A percentile compares a stretch with the other conserved stretches of the same genome.
phyloP scores from a whole-genome alignment of 2,888 invertebrate genomes.

The Lumbricus terrestris region DNA sequence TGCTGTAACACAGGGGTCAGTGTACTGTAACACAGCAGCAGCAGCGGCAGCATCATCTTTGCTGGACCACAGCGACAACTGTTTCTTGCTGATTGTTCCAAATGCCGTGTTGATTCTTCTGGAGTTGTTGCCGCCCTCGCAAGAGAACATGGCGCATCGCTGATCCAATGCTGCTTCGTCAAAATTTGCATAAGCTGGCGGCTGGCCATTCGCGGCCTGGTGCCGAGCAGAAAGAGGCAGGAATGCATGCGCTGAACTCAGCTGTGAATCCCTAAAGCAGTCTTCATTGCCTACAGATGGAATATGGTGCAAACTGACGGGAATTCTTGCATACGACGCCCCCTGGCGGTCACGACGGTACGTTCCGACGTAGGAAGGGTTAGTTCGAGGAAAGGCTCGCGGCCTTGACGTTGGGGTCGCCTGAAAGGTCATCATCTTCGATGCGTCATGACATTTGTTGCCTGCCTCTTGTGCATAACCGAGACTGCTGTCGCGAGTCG shows the following conservation, averaged over 20 bases:
- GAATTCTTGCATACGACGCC: background rate
- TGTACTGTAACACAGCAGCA: background rate
- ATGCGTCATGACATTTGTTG: background rate
- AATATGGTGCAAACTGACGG: background rate
- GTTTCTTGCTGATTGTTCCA: constrained; percentile 11
- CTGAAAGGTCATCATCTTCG: background rate
- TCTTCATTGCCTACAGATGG: background rate
- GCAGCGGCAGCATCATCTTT: background rate
- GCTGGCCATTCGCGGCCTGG: background rate
- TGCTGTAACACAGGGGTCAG: background rate
- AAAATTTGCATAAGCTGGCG: constrained; percentile 14
- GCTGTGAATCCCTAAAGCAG: background rate
- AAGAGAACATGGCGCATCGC: background rate
- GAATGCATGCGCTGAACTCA: background rate
- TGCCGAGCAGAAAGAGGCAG: background rate
- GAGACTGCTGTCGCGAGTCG: background rate
- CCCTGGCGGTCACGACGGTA: background rate
- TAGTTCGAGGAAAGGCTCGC: constrained; percentile 55
- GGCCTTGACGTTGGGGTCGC: constrained; percentile 43
- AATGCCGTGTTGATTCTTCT: background rate
- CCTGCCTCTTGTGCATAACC: background rate
- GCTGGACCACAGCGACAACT: constrained; percentile 11
- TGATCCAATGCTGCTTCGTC: background rate
- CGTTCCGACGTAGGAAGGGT: constrained; percentile 56
- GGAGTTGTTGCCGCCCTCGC: background rate